phyloP scores from a whole-genome alignment of 2,113 vertebrate genomes.

The Boleophthalmus pectinirostris region DNA sequence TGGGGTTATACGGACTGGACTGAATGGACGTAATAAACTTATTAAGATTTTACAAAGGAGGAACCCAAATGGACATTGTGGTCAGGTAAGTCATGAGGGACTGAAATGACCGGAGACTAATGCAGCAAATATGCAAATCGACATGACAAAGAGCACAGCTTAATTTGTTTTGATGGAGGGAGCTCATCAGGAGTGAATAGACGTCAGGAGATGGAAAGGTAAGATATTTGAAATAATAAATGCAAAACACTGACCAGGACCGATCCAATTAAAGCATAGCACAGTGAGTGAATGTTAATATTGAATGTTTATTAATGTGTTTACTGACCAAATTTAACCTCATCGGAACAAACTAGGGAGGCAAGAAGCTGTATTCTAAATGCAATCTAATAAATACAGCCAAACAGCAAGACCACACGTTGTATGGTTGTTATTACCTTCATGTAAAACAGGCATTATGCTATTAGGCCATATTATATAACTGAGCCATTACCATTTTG shows the following conservation, averaged over 20 bases:
- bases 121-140: slow-evolving; percentile 66
- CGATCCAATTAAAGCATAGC: slow-evolving; percentile 67
- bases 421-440: background rate
- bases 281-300: slow-evolving; percentile 65
- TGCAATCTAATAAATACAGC: background rate
- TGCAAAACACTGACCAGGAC: slow-evolving; percentile 66
- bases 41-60: slow-evolving; percentile 56
- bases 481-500: background rate
- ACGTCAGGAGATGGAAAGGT: slow-evolving; percentile 46
- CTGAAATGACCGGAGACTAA: slow-evolving; percentile 44
- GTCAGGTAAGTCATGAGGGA: slow-evolving; percentile 52
- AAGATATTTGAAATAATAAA: slow-evolving; percentile 56
- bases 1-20: slow-evolving; percentile 52
- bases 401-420: background rate
- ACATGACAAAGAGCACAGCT: slow-evolving; percentile 54
- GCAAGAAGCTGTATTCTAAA: slow-evolving; percentile 32
- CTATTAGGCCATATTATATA: background rate
- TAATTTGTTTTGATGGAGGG: slow-evolving; percentile 58
- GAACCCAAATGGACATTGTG: slow-evolving; percentile 41
- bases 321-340: slow-evolving; percentile 54
- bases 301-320: slow-evolving; percentile 77
- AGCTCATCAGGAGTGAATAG: slow-evolving; percentile 53
- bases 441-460: background rate
- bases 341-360: slow-evolving; percentile 41
- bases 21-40: slow-evolving; percentile 56